phyloP scores from a whole-genome alignment of 2,888 invertebrate species.

The Ctenicera cuprea region DNA sequence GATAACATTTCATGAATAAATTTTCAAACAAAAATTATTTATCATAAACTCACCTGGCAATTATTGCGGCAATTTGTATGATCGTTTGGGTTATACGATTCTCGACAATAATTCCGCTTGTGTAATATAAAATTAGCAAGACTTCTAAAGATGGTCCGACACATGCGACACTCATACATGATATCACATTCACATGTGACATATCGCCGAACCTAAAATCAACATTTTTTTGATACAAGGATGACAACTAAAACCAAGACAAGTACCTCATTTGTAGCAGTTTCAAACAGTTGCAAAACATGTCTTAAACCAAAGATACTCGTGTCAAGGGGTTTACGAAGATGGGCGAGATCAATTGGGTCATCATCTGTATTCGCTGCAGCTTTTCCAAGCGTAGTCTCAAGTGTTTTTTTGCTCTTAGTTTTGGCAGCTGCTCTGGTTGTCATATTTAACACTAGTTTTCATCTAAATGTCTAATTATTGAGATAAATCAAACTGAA shows the following conservation, averaged over 20 bases:
- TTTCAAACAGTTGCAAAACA: conserved; percentile 82
- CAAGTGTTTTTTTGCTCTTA: conserved; percentile 64
- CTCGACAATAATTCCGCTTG: conserved; percentile 88
- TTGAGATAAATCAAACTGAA: conserved; percentile 5
- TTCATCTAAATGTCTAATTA: background rate
- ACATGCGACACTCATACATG: conserved; percentile 92
- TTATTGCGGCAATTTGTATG: conserved; percentile 26
- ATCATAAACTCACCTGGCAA: conserved; percentile 18
- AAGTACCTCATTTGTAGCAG: conserved; percentile 84
- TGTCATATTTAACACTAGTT: conserved; percentile 37
- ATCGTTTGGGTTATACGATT: conserved; percentile 70
- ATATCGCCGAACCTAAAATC: conserved; percentile 81
- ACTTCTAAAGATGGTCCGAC: conserved; percentile 90
- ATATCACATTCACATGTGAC: conserved; percentile 90
- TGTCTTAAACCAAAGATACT: conserved; percentile 83
- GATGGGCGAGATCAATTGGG: conserved; percentile 70
- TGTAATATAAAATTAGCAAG: conserved; percentile 92
- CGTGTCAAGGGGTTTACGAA: conserved; percentile 80
- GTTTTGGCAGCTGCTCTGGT: conserved; percentile 51
- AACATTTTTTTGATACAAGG: conserved; percentile 30
- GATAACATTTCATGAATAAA: background rate
- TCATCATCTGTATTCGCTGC: conserved; percentile 55
- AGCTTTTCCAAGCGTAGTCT: conserved; percentile 67
- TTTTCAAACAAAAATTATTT: background rate
- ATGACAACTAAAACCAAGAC: background rate